Base-by-base conservation (phyloP, 2,797 vertebrate species). In the Trematomus bernacchii region DNA sequence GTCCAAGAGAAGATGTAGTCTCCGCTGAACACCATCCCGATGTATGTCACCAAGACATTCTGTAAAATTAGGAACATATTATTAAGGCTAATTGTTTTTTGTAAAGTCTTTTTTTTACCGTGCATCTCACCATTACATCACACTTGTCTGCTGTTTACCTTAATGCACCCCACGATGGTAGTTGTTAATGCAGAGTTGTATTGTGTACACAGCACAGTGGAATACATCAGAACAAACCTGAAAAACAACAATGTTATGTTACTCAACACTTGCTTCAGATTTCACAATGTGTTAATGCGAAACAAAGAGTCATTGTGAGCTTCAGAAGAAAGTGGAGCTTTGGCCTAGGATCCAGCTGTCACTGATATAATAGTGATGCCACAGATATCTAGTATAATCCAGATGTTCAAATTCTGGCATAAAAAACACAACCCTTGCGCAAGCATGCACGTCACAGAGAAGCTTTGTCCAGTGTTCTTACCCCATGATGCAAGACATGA, bases 1-100 rank as follows among this genome's bases (percentile, higher is more conserved):
- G 96, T 96, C 98, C 98, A 99, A 1, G 97, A 96, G 93, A 99
- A 99, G 91, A 99, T 97, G 94, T 99, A 99, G 93, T 99, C 98
- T 87, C 97, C 98, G 83, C 97, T 97, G 91, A 99, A 96, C 87
- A 99, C 95, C 98, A 99, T 99, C 82, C 98, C 98, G 63, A 99
- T 97, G 86, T 99, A 99, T 6, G 98, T 99, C 92, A 99, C 96
- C 90, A 99, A 94, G 86, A 99, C 97, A 91, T 99, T 99, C 98
- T 99, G 80, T 76, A 81, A 63, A 63, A 75, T 0, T 4, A 0
- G 53, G 21, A 44, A 42, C 50, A 18, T 6, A 57, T 54, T 2
- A 16, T 46, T 66, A 1, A 27, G 18, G 16, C 2, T 11, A 15
- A 3, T 6, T 52, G 12, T 58, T 27, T 48, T n/a, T n/a, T n/a